A percentile compares a stretch with the other conserved stretches of the same genome.
Conservation (phyloP, 64 coral and sea anemone genomes). For the Acropora tenuis region DNA sequence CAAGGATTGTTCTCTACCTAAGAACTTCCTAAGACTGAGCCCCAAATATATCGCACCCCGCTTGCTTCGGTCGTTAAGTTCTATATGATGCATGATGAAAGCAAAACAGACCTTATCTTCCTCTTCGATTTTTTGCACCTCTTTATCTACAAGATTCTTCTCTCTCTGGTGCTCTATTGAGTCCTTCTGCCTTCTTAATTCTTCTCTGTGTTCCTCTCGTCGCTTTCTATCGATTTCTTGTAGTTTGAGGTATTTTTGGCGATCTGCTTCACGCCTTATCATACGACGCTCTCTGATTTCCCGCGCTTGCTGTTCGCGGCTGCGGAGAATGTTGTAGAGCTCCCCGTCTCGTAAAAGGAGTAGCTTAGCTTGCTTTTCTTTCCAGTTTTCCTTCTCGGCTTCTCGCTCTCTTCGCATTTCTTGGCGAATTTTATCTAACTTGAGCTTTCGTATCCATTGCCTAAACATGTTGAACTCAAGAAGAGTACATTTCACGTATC, state of each 20-base stretch:
- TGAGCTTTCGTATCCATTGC: slow-evolving; percentile 88
- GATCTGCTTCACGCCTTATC: slow-evolving; percentile 35
- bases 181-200: slow-evolving; percentile 33
- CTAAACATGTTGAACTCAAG: slow-evolving; percentile 95
- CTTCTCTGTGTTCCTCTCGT: slow-evolving; percentile 38
- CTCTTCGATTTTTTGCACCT: slow-evolving; percentile 32
- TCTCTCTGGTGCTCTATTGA: not conserved
- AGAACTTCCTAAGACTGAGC: too few relatives aligned
- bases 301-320: slow-evolving; percentile 51
- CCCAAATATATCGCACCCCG: too few relatives aligned
- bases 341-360: slow-evolving; percentile 73
- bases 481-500: slow-evolving; percentile 90
- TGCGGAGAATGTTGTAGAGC: slow-evolving; percentile 47
- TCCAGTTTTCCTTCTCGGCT: slow-evolving; percentile 54
- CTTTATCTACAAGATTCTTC: slow-evolving; percentile 47
- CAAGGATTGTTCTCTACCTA: too few relatives aligned
- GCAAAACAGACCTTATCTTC: slow-evolving; percentile 61
- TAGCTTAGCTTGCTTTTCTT: slow-evolving; percentile 25
- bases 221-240: slow-evolving; percentile 61
- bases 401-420: slow-evolving; percentile 22
- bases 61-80: too few relatives aligned
- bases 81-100: not conserved
- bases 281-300: slow-evolving; percentile 25
- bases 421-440: slow-evolving; percentile 81
- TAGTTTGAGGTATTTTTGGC: slow-evolving; percentile 56